phyloP scores from a whole-genome alignment of 2,797 vertebrate species.

The Aeoliscus strigatus region DNA sequence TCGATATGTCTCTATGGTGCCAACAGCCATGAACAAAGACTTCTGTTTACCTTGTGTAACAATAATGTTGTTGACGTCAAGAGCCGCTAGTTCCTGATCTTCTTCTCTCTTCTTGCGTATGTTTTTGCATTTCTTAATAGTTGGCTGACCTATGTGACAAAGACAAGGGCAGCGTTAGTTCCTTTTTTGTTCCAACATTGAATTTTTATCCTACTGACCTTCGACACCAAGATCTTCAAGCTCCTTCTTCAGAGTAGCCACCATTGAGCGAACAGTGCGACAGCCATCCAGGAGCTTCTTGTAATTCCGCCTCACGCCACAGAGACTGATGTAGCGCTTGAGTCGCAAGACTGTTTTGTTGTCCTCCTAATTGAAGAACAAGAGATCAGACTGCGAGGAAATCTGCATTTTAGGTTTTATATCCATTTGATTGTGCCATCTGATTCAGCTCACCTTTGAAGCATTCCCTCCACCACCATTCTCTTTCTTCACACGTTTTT shows the following conservation, averaged over 20 bases:
- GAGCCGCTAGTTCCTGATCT: conserved; percentile 78
- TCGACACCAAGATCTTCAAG: conserved; percentile 82
- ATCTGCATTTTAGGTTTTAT: background rate
- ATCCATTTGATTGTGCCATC: background rate
- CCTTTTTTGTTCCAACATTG: background rate
- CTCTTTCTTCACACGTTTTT: conserved; percentile 32
- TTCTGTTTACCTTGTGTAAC: conserved; percentile 73
- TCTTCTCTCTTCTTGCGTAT: conserved; percentile 74
- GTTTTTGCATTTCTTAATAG: conserved; percentile 81
- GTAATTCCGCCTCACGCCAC: conserved; percentile 80
- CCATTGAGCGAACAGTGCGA: conserved; percentile 64
- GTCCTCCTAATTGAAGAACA: conserved; percentile 35
- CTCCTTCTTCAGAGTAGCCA: conserved; percentile 75
- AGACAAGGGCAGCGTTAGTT: background rate
- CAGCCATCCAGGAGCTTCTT: conserved; percentile 80
- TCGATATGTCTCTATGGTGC: too few relatives aligned
- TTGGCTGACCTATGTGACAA: conserved; percentile 68
- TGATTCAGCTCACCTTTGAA: conserved; percentile 43
- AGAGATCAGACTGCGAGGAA: background rate
- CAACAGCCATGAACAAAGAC: background rate
- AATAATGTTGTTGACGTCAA: conserved; percentile 85
- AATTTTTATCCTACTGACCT: conserved; percentile 46
- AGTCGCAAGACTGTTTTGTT: conserved; percentile 73
- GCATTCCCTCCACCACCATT: conserved; percentile 14
- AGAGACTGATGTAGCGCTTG: conserved; percentile 82